Evolutionary conservation across 2,113 vertebrate genomes (phyloP).

Genomic region (Apeltes quadracus): DNA sequence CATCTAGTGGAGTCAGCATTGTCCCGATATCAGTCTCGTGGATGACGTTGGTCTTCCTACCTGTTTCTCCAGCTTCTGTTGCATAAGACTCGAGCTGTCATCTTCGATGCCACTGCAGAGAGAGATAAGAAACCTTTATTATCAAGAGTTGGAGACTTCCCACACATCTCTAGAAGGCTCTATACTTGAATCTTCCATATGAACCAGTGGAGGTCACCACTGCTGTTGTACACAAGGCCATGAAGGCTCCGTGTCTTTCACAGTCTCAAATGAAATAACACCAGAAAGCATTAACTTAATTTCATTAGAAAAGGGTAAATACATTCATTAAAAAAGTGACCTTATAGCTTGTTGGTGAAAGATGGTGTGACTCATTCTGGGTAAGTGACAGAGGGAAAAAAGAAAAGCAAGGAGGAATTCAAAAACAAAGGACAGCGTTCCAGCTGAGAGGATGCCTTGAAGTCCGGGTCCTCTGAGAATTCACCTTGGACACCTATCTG

Average conservation of each 20-base stretch:
- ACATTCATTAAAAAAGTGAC: background rate
- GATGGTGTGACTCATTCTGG: background rate
- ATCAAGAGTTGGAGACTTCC: background rate
- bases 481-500: slow-evolving; percentile 49
- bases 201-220: slow-evolving; percentile 42
- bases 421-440: slow-evolving; percentile 15
- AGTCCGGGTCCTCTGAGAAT: slow-evolving; percentile 30
- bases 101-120: slow-evolving; percentile 85
- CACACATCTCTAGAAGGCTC: background rate
- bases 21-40: background rate
- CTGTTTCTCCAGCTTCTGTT: slow-evolving; percentile 94
- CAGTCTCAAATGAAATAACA: background rate
- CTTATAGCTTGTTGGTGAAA: background rate
- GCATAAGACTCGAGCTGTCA: slow-evolving; percentile 86
- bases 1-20: background rate
- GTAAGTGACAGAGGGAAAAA: background rate
- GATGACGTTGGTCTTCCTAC: slow-evolving; percentile 68
- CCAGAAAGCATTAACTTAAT: background rate
- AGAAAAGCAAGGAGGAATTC: background rate
- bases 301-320: too few species aligned
- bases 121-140: slow-evolving; percentile 2
- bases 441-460: slow-evolving; percentile 22
- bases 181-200: background rate
- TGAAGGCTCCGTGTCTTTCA: background rate
- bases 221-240: background rate